These are phyloP conservation scores for Chymomyza procnemis DNA, from an alignment of 2,888 invertebrate species.

Conservation along the genomic window DNA sequence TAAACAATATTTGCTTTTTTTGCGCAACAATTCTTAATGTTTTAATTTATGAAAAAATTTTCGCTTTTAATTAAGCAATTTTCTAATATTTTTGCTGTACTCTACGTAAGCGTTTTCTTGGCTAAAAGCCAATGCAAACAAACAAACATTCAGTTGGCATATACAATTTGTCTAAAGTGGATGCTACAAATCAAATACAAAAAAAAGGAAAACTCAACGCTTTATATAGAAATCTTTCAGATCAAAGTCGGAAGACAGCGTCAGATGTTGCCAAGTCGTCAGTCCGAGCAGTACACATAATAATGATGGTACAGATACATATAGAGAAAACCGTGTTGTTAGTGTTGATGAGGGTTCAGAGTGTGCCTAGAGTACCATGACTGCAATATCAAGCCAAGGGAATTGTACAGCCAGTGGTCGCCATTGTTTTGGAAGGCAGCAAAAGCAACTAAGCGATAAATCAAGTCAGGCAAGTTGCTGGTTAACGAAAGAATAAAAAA, in stretches of 20 bases:
- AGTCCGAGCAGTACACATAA: constrained; percentile 17
- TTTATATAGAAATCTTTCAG: constrained; percentile 6
- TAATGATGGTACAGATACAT: not conserved
- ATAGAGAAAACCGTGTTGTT: constrained; percentile 12
- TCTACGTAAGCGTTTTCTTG: constrained; percentile 14
- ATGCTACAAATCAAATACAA: not conserved
- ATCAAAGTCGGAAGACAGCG: constrained; percentile 20
- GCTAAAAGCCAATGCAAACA: constrained; percentile 34
- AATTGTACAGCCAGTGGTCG: not conserved
- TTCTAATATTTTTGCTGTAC: not conserved
- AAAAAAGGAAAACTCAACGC: constrained; percentile 27
- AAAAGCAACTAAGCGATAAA: constrained; percentile 44
- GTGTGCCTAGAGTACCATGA: not conserved
- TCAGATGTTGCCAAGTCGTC: not conserved
- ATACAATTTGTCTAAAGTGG: constrained; percentile 5
- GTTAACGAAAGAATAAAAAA: constrained; percentile 34
- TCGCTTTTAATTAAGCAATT: not conserved
- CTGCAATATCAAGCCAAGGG: not conserved
- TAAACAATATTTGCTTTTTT: constrained; percentile 1
- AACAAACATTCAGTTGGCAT: constrained; percentile 17
- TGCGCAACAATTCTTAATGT: not conserved
- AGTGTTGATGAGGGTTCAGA: constrained; percentile 42
- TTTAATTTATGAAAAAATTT: not conserved
- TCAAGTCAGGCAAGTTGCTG: constrained; percentile 42
- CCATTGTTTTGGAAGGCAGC: not conserved